Percentiles rank a stretch among this genome's conserved stretches.
These are phyloP conservation scores for Aporophyla lueneburgensis DNA, from an alignment of 2,888 invertebrate species.

Conservation along the genomic window DNA sequence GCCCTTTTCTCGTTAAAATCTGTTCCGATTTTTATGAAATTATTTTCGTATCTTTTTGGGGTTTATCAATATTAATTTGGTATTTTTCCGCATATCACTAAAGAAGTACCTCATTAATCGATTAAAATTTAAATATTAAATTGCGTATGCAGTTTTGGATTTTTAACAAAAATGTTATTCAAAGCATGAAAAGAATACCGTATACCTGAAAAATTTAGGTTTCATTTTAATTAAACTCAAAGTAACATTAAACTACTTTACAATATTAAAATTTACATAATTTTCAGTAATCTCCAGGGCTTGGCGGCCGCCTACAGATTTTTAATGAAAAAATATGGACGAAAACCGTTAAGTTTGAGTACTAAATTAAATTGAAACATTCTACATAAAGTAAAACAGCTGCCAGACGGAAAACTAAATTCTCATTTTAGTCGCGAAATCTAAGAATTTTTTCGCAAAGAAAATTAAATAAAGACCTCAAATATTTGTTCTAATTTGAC, in stretches of 20 bases:
- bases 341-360: constrained; percentile 36
- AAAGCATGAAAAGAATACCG: no score
- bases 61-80: not conserved
- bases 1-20: constrained; percentile 16
- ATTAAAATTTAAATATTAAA: not conserved
- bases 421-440: constrained; percentile 11
- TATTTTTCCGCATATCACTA: not conserved
- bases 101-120: not conserved
- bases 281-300: constrained; percentile 48
- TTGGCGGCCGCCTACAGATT: constrained; percentile 29
- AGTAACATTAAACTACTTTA: constrained; percentile 34
- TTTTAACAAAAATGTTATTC: not conserved
- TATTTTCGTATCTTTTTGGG: not conserved
- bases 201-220: constrained; percentile 4
- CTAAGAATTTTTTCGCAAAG: constrained; percentile 9
- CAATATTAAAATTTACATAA: constrained; percentile 51
- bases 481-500: constrained; percentile 12
- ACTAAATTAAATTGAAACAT: constrained; percentile 54
- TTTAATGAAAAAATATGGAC: constrained; percentile 59
- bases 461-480: constrained; percentile 2
- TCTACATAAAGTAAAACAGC: constrained; percentile 42
- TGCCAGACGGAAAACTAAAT: constrained; percentile 33
- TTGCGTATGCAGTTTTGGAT: not conserved
- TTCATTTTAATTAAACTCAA: constrained; percentile 37
- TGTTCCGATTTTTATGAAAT: constrained; percentile 21